These are phyloP conservation scores for Perdita meconis DNA, from an alignment of 2,888 invertebrate species.

Conservation along the genomic window DNA sequence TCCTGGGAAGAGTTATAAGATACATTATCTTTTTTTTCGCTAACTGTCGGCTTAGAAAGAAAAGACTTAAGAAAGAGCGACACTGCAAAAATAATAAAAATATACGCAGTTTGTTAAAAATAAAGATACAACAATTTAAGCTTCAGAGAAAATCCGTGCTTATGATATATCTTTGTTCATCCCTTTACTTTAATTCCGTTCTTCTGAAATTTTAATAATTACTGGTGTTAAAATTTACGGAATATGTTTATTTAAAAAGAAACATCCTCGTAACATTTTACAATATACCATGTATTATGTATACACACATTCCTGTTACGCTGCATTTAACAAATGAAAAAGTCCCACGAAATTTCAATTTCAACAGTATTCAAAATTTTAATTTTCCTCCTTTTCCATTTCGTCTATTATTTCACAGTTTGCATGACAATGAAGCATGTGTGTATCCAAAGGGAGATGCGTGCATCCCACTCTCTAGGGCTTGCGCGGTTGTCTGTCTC, in stretches of 20 bases:
- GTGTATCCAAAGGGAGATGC: background rate
- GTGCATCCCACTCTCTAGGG: background rate
- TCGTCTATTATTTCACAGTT: conserved; percentile 5
- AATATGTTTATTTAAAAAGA: no score
- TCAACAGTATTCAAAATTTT: background rate
- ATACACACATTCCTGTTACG: background rate
- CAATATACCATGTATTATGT: no score
- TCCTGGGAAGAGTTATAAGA: conserved; percentile 9
- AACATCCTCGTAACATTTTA: background rate
- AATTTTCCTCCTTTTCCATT: background rate
- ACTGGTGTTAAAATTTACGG: no score
- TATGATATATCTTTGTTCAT: no score
- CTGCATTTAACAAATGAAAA: background rate
- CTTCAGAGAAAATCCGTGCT: no score
- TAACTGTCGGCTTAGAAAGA: background rate
- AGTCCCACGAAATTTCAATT: background rate
- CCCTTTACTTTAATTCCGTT: no score
- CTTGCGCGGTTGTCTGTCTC: conserved; percentile 71
- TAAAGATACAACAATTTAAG: no score
- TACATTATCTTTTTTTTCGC: background rate
- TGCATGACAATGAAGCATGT: conserved; percentile 36
- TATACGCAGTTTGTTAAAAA: no score
- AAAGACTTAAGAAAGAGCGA: background rate
- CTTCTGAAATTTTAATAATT: no score
- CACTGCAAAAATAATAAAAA: no score